Conservation (phyloP, 2,113 vertebrate species). For the Lasiurus borealis region DNA sequence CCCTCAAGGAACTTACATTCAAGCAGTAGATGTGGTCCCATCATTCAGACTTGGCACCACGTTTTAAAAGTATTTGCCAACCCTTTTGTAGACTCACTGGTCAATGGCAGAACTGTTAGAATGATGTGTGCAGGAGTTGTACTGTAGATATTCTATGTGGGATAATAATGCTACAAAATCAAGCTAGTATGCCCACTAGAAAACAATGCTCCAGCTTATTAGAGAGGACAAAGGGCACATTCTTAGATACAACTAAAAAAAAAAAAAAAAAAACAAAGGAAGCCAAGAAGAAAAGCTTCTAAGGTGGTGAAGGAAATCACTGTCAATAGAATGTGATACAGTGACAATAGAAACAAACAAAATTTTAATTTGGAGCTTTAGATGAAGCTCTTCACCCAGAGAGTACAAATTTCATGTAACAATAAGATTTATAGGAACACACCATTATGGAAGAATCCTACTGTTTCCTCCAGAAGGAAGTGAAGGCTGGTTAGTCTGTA, state of each 20-base stretch:
- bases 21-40: neutral
- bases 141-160: neutral
- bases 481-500: neutral
- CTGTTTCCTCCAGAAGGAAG: conserved; percentile 30
- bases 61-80: neutral
- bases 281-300: conserved; percentile 60
- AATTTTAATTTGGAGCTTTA: conserved; percentile 53
- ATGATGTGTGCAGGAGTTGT: neutral
- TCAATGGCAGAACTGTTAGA: neutral
- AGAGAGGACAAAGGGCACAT: conserved; percentile 53
- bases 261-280: conserved; percentile 67
- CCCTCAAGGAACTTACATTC: neutral
- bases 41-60: conserved; percentile 17
- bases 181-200: conserved; percentile 17
- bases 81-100: neutral
- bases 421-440: conserved; percentile 44
- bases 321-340: conserved; percentile 9
- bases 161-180: conserved; percentile 47
- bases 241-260: conserved; percentile 52
- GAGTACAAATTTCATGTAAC: neutral
- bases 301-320: conserved; percentile 54
- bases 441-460: conserved; percentile 14
- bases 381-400: conserved; percentile 38
- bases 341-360: conserved; percentile 34
- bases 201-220: conserved; percentile 55